These are phyloP conservation scores for Guaruba guarouba DNA, from an alignment of 2,113 vertebrate genomes.

Conservation along the genomic window DNA sequence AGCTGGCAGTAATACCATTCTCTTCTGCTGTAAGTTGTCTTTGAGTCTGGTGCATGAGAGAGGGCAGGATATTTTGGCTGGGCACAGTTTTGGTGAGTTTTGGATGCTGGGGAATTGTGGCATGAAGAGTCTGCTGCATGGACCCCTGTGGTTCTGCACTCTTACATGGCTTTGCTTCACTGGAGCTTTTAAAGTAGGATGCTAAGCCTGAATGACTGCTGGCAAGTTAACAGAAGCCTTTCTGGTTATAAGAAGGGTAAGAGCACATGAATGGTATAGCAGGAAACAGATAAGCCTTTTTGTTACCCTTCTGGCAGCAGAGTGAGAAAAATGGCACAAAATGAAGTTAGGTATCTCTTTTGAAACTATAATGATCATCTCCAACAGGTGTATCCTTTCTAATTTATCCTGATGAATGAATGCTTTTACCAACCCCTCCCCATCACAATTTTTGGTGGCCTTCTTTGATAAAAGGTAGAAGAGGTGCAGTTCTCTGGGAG, in stretches of 20 bases:
- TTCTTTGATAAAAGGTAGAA: not conserved
- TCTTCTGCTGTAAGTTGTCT: not conserved
- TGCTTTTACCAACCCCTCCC: accelerated
- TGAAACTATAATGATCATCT: not conserved
- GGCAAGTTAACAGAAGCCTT: not conserved
- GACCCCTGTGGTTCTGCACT: not conserved
- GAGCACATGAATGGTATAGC: not conserved
- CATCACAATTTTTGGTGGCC: not conserved
- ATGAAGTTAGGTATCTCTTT: not conserved
- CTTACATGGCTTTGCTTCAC: not conserved
- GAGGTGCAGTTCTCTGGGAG: not conserved
- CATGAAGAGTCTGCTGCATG: not conserved
- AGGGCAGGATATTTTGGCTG: not conserved
- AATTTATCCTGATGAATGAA: not conserved
- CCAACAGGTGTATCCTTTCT: not conserved
- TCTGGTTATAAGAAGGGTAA: not conserved
- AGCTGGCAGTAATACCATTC: not conserved
- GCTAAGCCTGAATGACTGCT: not conserved
- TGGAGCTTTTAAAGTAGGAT: not conserved
- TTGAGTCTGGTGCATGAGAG: not conserved
- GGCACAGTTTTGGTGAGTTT: not conserved
- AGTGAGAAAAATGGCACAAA: not conserved
- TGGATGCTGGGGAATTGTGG: not conserved
- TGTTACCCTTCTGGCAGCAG: not conserved
- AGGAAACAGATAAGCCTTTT: not conserved